Percentiles rank a stretch among this genome's conserved stretches.
Conservation (phyloP, 2,888 invertebrate genomes). For the Arge pagana region DNA sequence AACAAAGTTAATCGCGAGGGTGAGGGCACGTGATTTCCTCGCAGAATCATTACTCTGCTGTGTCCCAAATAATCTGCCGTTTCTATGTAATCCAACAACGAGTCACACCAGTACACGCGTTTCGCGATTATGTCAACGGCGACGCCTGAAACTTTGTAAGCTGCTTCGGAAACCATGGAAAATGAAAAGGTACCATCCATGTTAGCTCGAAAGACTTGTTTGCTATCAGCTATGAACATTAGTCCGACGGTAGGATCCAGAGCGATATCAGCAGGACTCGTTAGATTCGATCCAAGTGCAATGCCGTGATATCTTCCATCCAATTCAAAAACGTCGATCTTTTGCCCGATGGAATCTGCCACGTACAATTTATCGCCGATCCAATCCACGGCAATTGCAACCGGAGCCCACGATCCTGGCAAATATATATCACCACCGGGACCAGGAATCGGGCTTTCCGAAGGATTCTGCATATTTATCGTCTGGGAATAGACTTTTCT, state of each 20-base stretch:
- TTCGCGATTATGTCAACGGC: conserved; percentile 89
- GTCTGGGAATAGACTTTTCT: conserved; percentile 70
- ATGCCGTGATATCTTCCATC: conserved; percentile 88
- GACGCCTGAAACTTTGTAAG: conserved; percentile 91
- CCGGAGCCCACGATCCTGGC: conserved; percentile 87
- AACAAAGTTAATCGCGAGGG: conserved; percentile 83
- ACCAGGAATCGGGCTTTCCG: conserved; percentile 10
- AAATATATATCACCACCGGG: conserved; percentile 67
- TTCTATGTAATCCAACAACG: conserved; percentile 92
- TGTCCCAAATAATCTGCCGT: conserved; percentile 92
- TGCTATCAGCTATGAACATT: conserved; percentile 86
- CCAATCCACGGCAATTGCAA: conserved; percentile 95
- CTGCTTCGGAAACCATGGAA: conserved; percentile 87
- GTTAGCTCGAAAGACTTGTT: conserved; percentile 82
- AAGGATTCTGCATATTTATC: conserved; percentile 38
- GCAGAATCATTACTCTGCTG: conserved; percentile 76
- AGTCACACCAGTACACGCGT: conserved; percentile 96
- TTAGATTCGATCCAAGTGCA: conserved; percentile 87
- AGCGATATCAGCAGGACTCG: conserved; percentile 88
- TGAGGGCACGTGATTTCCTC: conserved; percentile 84
- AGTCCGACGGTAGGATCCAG: conserved; percentile 89
- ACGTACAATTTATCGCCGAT: conserved; percentile 95
- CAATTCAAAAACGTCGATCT: conserved; percentile 91
- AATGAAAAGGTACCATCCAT: conserved; percentile 91
- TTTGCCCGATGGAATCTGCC: conserved; percentile 89